phyloP scores from a whole-genome alignment of 2,888 invertebrate species.

The Muschampia plurimacula region DNA sequence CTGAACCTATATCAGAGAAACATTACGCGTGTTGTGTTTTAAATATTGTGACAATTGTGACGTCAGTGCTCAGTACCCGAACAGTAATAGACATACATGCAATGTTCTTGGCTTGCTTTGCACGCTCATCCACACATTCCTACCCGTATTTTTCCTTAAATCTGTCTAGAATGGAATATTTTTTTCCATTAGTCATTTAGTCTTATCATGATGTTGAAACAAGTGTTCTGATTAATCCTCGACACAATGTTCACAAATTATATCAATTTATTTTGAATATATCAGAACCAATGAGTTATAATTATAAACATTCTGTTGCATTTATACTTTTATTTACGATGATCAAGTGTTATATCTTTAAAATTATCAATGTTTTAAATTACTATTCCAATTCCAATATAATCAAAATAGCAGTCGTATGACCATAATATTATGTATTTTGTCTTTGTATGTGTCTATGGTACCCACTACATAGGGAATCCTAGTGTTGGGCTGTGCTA shows the following conservation, averaged over 20 bases:
- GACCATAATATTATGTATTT: too few species aligned
- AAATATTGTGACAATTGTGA: background rate
- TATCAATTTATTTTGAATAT: background rate
- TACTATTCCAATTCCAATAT: background rate
- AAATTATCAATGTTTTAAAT: background rate
- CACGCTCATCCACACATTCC: constrained; percentile 18
- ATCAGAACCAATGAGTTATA: too few species aligned
- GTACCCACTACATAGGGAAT: too few species aligned
- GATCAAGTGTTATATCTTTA: background rate
- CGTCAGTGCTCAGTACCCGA: background rate
- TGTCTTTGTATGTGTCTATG: too few species aligned
- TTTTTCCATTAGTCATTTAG: constrained; percentile 29
- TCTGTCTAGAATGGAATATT: constrained; percentile 29
- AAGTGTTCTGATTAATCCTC: constrained; percentile 20
- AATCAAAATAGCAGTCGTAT: background rate
- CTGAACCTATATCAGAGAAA: background rate
- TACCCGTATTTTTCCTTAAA: constrained; percentile 21
- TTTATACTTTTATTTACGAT: too few species aligned
- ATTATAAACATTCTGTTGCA: too few species aligned
- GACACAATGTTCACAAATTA: background rate
- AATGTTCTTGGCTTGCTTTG: constrained; percentile 3
- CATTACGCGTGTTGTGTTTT: background rate
- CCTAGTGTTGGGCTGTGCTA: background rate
- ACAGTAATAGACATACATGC: background rate
- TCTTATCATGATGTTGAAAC: constrained; percentile 28